phyloP scores from a whole-genome alignment of 2,888 invertebrate species.

The Brachyopa scutellaris region DNA sequence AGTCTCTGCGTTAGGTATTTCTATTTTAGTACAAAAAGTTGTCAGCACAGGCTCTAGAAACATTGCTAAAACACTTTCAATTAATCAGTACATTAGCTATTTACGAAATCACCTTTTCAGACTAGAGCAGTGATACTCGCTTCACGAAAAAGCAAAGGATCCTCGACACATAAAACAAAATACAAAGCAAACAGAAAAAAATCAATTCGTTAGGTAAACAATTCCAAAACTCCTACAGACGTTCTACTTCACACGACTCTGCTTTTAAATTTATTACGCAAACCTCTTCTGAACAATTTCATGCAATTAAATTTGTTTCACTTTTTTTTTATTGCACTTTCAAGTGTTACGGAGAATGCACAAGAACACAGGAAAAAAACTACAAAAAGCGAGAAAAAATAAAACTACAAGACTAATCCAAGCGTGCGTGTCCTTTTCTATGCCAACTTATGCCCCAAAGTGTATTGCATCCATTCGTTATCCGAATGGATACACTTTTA shows the following conservation, averaged over 20 bases:
- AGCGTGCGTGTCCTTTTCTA: constrained; percentile 50
- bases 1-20: too few species aligned
- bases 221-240: constrained; percentile 16
- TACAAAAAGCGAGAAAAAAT: background rate
- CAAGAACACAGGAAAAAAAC: constrained; percentile 1
- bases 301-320: constrained; percentile 33
- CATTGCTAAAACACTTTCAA: too few species aligned
- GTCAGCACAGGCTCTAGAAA: too few species aligned
- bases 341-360: constrained; percentile 16
- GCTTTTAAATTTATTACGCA: constrained; percentile 34
- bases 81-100: too few species aligned
- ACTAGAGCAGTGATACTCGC: too few species aligned
- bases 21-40: too few species aligned
- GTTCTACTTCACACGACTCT: constrained; percentile 1
- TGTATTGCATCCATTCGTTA: constrained; percentile 48
- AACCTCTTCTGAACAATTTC: constrained; percentile 29
- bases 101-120: too few species aligned
- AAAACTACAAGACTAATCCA: constrained; percentile 15
- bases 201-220: constrained; percentile 39
- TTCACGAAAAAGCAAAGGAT: too few species aligned
- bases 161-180: background rate
- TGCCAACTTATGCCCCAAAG: constrained; percentile 30
- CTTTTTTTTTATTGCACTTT: constrained; percentile 17
- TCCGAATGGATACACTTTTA: constrained; percentile 47
- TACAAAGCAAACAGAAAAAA: constrained; percentile 8